These are phyloP conservation scores for Coenobita brevimanus DNA, from an alignment of 1,140 invertebrate genomes.

Conservation along the genomic window DNA sequence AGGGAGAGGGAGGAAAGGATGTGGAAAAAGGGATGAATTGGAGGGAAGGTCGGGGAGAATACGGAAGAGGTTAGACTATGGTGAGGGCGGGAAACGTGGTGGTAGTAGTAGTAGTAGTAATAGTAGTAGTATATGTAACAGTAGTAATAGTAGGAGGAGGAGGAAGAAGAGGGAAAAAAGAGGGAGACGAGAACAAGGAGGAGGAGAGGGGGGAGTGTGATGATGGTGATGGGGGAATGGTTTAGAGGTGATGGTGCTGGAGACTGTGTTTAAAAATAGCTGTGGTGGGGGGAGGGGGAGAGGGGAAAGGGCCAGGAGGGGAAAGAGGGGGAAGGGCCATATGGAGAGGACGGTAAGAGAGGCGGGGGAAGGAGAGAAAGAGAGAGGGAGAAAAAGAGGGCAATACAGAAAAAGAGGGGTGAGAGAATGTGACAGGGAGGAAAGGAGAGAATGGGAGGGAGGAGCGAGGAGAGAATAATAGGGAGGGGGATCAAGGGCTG, in stretches of 20 bases:
- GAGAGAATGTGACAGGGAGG: too few relatives aligned
- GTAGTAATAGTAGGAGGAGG: background rate
- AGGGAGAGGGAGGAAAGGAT: too few relatives aligned
- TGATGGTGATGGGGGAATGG: background rate
- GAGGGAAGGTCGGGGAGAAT: too few relatives aligned
- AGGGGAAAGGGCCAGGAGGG: background rate
- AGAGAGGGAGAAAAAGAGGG: background rate
- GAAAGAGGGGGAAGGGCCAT: background rate
- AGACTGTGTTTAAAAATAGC: background rate
- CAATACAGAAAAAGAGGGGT: background rate
- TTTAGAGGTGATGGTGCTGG: background rate
- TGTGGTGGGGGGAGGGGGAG: background rate
- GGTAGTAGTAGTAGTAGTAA: background rate
- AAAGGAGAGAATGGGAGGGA: too few relatives aligned
- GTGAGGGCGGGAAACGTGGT: background rate
- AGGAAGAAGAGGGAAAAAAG: background rate
- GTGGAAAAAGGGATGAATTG: too few relatives aligned
- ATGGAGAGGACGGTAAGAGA: background rate
- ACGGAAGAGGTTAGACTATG: too few relatives aligned
- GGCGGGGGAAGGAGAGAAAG: constrained; percentile 19
- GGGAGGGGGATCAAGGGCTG: too few relatives aligned
- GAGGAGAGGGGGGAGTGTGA: background rate
- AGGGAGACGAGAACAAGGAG: background rate
- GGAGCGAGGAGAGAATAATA: too few relatives aligned
- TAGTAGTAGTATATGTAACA: background rate